Base-by-base conservation (phyloP, 2,797 vertebrate species). In the Falco naumanni region DNA sequence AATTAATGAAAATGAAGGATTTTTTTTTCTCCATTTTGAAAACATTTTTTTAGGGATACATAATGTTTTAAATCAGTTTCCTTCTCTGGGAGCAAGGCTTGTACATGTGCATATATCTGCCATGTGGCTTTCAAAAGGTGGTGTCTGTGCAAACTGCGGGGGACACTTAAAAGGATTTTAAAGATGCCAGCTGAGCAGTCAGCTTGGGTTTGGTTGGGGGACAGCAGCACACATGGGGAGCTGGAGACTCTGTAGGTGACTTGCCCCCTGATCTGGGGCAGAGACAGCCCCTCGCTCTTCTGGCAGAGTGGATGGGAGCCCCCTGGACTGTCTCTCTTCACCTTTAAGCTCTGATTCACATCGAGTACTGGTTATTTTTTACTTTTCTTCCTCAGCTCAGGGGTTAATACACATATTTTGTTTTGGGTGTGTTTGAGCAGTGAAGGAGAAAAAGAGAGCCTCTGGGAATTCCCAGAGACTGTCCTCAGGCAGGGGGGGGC, bases 331-430 rank as follows among this genome's bases (percentile, higher is more conserved):
- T 10, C 3, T 74, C 5, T 61, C 15, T 53, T 53, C 47, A 8
- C 19, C 20, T 87, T 89, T 26, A 65, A 65, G 19, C 11, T 31
- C n/a, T 34, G 21, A 60, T 48, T 84, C 18, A 20, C 5, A 9
- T 9, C 0, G 8, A 21, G 2, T 57, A 29, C 5, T 4, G 0
- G 24, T 28, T 47, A 26, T 39, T 43, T 0, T 16, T 54, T 59
- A 64, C 25, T 8, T 6, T 9, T 1, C 9, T 56, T 56, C 21
- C 9, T 66, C 13, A 31, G 22, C 12, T 34, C 11, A 56, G 13
- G 37, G 14, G 43, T 51, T 69, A 26, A 8, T 34, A 76, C 5
- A 9, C 0, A 0, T 14, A 3, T 17, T 29, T 61, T 5, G 1
- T 20, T 85, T 41, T 2, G 2, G 8, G 25, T 54, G 13, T 33